phyloP scores from a whole-genome alignment of 2,888 invertebrate species.

The Gastracanthus pulcherrimus region DNA sequence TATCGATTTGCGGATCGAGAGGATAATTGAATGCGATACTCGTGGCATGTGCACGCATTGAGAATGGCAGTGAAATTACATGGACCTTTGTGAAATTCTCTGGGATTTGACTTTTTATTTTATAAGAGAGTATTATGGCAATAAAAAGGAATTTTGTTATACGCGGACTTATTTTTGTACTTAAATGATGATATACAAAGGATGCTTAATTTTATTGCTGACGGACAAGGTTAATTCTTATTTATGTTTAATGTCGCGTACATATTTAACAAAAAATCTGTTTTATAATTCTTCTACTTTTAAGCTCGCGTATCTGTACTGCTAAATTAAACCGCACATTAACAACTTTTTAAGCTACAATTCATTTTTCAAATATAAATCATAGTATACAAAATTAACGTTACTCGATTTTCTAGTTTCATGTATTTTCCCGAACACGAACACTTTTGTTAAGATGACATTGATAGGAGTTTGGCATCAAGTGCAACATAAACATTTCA shows the following conservation, averaged over 20 bases:
- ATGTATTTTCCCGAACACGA: neutral
- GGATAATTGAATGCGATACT: too few relatives aligned
- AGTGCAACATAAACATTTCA: constrained; percentile 50
- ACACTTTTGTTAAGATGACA: constrained; percentile 30
- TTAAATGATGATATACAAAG: constrained; percentile 40
- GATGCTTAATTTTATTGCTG: constrained; percentile 29
- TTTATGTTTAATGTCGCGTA: constrained; percentile 15
- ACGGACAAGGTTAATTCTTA: constrained; percentile 36
- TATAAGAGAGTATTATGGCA: neutral
- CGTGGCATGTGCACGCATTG: too few relatives aligned
- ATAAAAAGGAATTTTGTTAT: constrained; percentile 22
- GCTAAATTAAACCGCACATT: constrained; percentile 5
- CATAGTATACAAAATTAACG: constrained; percentile 34
- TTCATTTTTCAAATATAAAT: constrained; percentile 37
- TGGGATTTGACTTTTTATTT: neutral
- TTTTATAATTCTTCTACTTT: too few relatives aligned
- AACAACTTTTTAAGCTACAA: constrained; percentile 15
- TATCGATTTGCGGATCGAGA: neutral
- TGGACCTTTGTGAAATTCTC: neutral
- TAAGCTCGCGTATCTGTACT: neutral
- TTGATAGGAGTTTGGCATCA: constrained; percentile 25
- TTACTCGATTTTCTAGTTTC: constrained; percentile 12
- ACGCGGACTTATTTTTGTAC: constrained; percentile 10
- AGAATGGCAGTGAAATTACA: neutral
- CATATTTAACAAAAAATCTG: too few relatives aligned